A percentile compares a stretch with the other conserved stretches of the same genome.
These are phyloP conservation scores for Druon quercuslanigerum DNA, from an alignment of 1,140 invertebrate species.

Conservation along the genomic window DNA sequence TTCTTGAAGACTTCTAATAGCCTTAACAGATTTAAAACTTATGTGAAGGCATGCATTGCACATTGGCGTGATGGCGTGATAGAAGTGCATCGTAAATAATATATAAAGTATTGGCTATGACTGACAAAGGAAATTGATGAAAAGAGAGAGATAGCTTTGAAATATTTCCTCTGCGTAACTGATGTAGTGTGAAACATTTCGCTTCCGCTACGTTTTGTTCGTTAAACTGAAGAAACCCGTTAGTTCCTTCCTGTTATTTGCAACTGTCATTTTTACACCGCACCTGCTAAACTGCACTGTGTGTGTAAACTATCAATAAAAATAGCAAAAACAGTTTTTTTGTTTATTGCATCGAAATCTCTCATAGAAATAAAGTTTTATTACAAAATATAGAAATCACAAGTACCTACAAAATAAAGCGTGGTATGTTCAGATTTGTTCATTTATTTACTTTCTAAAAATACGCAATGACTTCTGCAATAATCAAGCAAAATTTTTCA, in stretches of 20 bases:
- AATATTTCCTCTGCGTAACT: neutral
- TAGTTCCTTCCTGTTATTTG: neutral
- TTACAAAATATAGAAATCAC: too few relatives aligned
- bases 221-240: slow-evolving; percentile 32
- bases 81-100: slow-evolving; percentile 23
- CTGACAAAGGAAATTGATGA: neutral
- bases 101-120: slow-evolving; percentile 39
- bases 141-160: neutral
- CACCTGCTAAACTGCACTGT: too few relatives aligned
- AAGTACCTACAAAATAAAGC: too few relatives aligned
- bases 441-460: too few relatives aligned
- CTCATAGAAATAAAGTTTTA: too few relatives aligned
- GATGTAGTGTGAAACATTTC: slow-evolving; percentile 37
- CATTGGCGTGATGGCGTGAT: neutral
- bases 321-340: too few relatives aligned
- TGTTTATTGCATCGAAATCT: too few relatives aligned
- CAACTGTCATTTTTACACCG: too few relatives aligned
- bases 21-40: neutral
- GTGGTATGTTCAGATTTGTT: too few relatives aligned
- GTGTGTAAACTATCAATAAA: too few relatives aligned
- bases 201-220: slow-evolving; percentile 24
- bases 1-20: slow-evolving; percentile 17
- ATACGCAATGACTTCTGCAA: too few relatives aligned
- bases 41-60: neutral
- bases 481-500: too few relatives aligned